Evolutionary conservation across 2,113 vertebrate genomes (phyloP), one percentile per base, ranked within the genome.

Genomic region (Cynoglossus semilaevis): DNA sequence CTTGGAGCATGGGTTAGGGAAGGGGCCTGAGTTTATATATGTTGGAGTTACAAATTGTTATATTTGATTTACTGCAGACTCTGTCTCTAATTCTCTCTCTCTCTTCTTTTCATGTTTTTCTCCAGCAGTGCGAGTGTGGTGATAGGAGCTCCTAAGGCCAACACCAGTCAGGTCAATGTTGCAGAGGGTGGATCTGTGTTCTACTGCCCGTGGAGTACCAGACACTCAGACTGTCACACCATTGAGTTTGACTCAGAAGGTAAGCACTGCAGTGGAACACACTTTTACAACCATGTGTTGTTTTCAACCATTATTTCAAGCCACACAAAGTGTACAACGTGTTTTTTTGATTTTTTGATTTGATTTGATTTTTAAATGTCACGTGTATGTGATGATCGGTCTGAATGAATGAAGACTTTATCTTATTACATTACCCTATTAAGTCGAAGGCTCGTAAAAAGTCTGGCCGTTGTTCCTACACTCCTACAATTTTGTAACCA

Each of bases 61-160:
- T 8, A 14, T 58, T 36, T 51, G n/a, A 59, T 66, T 75, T 43
- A 54, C 58, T 47, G 53, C 15, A 15, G 17, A 7, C 58, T 47
- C 36, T 60, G 8, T 52, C 10, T 61, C 8, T 60, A 16, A 7
- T 60, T 47, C 36, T 60, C 9, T 52, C 10, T 61, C 8, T 60
- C 11, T 70, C 1, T 29, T 29, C n/a, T n/a, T n/a, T n/a, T n/a
- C n/a, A n/a, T 68, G 55, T 76, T 34, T 44, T 15, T 63, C 5
- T 40, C 42, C 45, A 42, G 4, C 90, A 96, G 94, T 63, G 88
- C 86, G 34, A 94, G 93, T 47, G 87, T 96, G 64, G 86, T 97
- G 63, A 87, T 97, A 13, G 95, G 95, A 35, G 95, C 95, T 1
- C 94, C 95, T 47, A 94, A 93, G 76, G 93, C 93, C 55, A 91